Evolutionary conservation across 2,113 vertebrate species (phyloP).

Genomic region (Pseudorhombus dupliciocellatus): DNA sequence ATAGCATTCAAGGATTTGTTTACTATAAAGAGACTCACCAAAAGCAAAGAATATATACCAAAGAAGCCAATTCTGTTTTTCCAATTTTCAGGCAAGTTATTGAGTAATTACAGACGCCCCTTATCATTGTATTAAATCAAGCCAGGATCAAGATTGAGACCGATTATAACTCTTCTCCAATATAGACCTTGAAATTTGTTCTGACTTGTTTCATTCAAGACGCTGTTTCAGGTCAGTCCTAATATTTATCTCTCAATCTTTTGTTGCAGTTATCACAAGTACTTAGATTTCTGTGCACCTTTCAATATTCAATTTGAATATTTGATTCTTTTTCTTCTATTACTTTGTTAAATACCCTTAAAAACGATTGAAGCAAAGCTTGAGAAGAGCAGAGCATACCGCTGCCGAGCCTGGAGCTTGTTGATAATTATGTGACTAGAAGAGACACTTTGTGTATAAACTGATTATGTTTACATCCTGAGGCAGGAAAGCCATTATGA

Average conservation of each 20-base stretch:
- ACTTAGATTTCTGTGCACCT: constrained; percentile 16
- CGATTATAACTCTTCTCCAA: no score
- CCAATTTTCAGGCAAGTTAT: not conserved
- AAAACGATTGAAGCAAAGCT: not conserved
- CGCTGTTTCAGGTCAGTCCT: not conserved
- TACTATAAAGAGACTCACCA: not conserved
- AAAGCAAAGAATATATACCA: not conserved
- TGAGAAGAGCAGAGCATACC: not conserved
- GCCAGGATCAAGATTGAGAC: no score
- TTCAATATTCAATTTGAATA: constrained; percentile 3
- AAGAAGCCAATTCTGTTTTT: not conserved
- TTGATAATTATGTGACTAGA: constrained; percentile 21
- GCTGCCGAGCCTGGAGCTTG: not conserved
- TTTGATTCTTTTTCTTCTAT: not conserved
- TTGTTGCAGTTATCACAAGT: constrained; percentile 17
- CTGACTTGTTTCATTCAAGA: not conserved
- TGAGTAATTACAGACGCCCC: not conserved
- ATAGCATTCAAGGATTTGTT: not conserved
- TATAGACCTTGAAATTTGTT: not conserved
- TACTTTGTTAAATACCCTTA: not conserved
- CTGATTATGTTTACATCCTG: constrained; percentile 12
- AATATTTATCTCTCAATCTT: constrained; percentile 14
- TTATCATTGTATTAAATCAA: not conserved
- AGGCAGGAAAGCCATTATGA: not conserved
- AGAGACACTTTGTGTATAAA: constrained; percentile 9